Conservation (phyloP, 2,797 vertebrate genomes). For the Pteropus rufus region DNA sequence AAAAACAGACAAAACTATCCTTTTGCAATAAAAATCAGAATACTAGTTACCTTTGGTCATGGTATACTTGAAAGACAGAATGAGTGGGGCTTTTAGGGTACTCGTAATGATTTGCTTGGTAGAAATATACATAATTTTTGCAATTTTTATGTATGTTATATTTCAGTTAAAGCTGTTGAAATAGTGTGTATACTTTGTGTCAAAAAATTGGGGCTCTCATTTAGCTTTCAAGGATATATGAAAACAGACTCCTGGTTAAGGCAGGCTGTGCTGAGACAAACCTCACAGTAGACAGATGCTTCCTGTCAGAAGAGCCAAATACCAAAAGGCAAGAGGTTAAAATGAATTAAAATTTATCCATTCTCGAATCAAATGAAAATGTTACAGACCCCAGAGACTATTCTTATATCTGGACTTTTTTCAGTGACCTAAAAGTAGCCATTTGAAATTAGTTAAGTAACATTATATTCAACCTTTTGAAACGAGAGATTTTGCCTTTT, state of each 20-base stretch:
- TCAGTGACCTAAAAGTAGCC: conserved; percentile 61
- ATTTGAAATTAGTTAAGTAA: conserved; percentile 68
- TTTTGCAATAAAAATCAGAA: not conserved
- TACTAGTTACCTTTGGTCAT: not conserved
- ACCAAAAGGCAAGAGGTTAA: conserved; percentile 68
- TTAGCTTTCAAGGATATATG: not conserved
- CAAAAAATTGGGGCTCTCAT: not conserved
- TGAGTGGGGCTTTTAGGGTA: not conserved
- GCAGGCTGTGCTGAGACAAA: not conserved
- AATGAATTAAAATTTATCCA: conserved; percentile 49
- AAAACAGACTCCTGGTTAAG: not conserved
- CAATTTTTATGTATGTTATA: not conserved
- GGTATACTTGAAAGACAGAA: not conserved
- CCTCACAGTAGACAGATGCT: not conserved
- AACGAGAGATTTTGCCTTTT: conserved; percentile 61
- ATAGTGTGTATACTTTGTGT: not conserved
- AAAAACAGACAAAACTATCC: not conserved
- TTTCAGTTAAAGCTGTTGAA: not conserved
- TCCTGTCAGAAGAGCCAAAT: conserved; percentile 58
- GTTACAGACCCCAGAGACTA: conserved; percentile 31
- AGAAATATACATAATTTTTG: not conserved
- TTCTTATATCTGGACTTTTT: conserved; percentile 51
- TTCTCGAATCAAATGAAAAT: conserved; percentile 63
- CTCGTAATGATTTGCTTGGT: not conserved
- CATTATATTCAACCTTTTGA: conserved; percentile 70